Percentiles rank a stretch among this genome's conserved stretches.
Evolutionary conservation across 1,140 invertebrate genomes (phyloP).

Genomic region (Nomia melanderi): DNA sequence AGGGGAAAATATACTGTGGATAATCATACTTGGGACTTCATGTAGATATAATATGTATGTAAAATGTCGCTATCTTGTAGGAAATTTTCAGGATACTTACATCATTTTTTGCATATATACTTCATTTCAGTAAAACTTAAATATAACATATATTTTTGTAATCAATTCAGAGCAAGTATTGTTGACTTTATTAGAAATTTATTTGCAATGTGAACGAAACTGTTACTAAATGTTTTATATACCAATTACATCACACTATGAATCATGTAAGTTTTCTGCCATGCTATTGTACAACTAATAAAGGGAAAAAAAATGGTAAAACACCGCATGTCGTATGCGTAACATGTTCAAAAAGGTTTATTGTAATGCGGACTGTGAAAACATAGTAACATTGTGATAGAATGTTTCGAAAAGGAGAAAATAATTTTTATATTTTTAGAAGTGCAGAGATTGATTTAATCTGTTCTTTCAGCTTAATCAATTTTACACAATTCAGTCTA

Average conservation of each 20-base stretch:
- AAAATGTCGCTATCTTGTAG: constrained; percentile 21
- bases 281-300: constrained; percentile 30
- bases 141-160: constrained; percentile 7
- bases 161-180: neutral
- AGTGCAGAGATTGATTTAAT: constrained; percentile 31
- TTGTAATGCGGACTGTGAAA: constrained; percentile 36
- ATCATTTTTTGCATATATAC: neutral
- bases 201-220: neutral
- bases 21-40: constrained; percentile 24
- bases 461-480: constrained; percentile 38
- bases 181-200: neutral
- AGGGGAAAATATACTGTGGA: constrained; percentile 43
- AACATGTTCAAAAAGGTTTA: constrained; percentile 46
- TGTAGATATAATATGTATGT: constrained; percentile 28
- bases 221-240: neutral
- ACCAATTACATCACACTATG: constrained; percentile 20
- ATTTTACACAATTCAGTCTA: constrained; percentile 32
- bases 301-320: constrained; percentile 15
- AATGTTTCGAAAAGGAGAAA: constrained; percentile 16
- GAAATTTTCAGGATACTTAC: constrained; percentile 46
- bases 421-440: constrained; percentile 55
- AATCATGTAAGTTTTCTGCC: constrained; percentile 54
- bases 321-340: constrained; percentile 1
- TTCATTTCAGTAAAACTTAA: constrained; percentile 10
- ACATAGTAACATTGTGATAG: constrained; percentile 56